These are phyloP conservation scores for Lasioglossum calceatum DNA, from an alignment of 2,888 invertebrate genomes.

Conservation along the genomic window DNA sequence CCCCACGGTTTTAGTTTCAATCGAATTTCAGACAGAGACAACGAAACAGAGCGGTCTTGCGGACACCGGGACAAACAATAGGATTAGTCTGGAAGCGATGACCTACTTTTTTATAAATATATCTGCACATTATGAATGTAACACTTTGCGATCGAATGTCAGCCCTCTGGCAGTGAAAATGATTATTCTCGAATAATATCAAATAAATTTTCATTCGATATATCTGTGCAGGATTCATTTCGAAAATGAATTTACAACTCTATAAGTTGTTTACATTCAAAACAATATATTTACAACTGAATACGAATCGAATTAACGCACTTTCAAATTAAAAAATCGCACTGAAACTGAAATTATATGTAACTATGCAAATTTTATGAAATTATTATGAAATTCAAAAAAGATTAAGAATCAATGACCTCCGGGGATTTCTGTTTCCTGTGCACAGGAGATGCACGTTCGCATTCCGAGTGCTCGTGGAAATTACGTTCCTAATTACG, in stretches of 20 bases:
- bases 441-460: slow-evolving; percentile 15
- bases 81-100: background rate
- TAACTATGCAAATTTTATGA: no score
- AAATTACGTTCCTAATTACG: slow-evolving; percentile 55
- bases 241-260: no score
- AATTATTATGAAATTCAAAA: no score
- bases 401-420: slow-evolving; percentile 22
- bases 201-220: no score
- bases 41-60: background rate
- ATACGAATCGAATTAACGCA: no score
- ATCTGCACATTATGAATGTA: background rate
- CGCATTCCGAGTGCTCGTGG: slow-evolving; percentile 40
- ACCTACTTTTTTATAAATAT: background rate
- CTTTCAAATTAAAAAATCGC: no score
- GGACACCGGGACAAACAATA: background rate
- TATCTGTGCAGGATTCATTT: no score
- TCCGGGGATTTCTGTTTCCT: background rate
- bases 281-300: no score
- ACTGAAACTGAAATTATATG: no score
- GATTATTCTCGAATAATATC: no score
- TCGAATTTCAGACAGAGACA: background rate
- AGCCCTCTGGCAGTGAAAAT: no score
- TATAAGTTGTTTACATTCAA: no score
- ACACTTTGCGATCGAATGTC: background rate
- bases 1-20: background rate